Evolutionary conservation across 92 coral and sea anemone species (phyloP).

Genomic region (Phenganax subtilis): DNA sequence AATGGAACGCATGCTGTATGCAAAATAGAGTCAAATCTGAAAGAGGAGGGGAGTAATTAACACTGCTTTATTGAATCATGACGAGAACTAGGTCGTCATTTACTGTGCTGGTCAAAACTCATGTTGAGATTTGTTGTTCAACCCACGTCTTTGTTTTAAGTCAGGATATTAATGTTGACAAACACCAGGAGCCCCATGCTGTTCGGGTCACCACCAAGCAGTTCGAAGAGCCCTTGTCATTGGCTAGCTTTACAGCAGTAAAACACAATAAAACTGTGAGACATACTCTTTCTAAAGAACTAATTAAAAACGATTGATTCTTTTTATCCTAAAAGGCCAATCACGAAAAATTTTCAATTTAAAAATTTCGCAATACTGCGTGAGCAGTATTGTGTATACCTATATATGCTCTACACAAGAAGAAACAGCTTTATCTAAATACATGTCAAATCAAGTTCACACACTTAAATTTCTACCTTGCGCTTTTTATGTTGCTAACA

Average conservation of each 20-base stretch:
- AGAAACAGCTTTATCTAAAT: background rate
- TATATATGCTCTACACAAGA: too few relatives aligned
- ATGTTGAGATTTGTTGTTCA: background rate
- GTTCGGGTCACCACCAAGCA: background rate
- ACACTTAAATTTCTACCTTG: background rate
- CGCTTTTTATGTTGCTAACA: background rate
- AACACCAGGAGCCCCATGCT: slow-evolving; percentile 12
- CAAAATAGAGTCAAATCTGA: background rate
- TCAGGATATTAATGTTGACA: slow-evolving; percentile 9
- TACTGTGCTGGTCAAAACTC: background rate
- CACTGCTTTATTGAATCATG: background rate
- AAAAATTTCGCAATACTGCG: too few relatives aligned
- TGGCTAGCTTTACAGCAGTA: too few relatives aligned
- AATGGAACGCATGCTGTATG: background rate
- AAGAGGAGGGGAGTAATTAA: slow-evolving; percentile 4
- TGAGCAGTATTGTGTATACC: too few relatives aligned
- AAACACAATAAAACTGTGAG: too few relatives aligned
- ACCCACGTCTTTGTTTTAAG: slow-evolving; percentile 1
- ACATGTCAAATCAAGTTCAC: background rate
- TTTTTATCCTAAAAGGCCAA: too few relatives aligned
- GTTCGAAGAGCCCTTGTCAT: too few relatives aligned
- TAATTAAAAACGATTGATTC: too few relatives aligned
- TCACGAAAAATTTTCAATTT: too few relatives aligned
- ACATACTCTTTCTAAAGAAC: too few relatives aligned
- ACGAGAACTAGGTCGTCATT: background rate